Evolutionary conservation across 2,888 invertebrate species (phyloP), one percentile per base, ranked within the genome.

Genomic region (Leucozona laternaria): DNA sequence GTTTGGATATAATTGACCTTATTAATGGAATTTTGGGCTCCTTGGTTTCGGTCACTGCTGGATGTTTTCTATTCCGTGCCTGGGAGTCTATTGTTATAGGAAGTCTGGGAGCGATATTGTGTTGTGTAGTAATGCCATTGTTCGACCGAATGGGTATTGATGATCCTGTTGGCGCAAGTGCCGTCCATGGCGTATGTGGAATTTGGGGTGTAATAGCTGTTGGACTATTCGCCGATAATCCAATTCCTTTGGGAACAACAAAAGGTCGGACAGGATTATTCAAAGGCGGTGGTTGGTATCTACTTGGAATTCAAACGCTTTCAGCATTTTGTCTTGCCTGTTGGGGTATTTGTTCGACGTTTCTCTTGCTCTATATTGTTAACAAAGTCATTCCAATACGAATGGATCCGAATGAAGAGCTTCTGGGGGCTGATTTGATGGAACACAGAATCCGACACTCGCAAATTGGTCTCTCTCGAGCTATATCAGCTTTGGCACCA

Each of bases 61-160:
- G 97, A 0, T 97, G 97, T 89, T 97, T 97, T 91, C 93, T 98
- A 2, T 97, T 96, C 92, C 94, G 95, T 75, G 96, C 97, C 0
- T 97, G 97, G 97, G 98, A 98, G 90, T 95, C 98, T 0, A 91
- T 98, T 6, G 84, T 98, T 0, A 96, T 98, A 64, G 98, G 98
- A 0, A 93, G 94, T 55, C 93, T 98, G 10, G 98, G 98, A 0
- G 96, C 95, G 0, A 92, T 95, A 4, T 93, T 98, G 34, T 95
- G 96, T 2, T 96, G 96, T 37, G 89, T 94, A 1, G 93, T 95
- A 0, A 95, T 96, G 92, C 97, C 97, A 0, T 90, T 97, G 13
- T 95, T 98, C 88, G 97, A 98, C 91, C 94, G 93, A 90, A 90
- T 97, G 85, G 95, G 95, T 11, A 95, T 98, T 1, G 98, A 98